Percentiles rank a stretch among this genome's conserved stretches.
phyloP scores from a whole-genome alignment of 2,113 vertebrate species.

The Capricornis sumatraensis region DNA sequence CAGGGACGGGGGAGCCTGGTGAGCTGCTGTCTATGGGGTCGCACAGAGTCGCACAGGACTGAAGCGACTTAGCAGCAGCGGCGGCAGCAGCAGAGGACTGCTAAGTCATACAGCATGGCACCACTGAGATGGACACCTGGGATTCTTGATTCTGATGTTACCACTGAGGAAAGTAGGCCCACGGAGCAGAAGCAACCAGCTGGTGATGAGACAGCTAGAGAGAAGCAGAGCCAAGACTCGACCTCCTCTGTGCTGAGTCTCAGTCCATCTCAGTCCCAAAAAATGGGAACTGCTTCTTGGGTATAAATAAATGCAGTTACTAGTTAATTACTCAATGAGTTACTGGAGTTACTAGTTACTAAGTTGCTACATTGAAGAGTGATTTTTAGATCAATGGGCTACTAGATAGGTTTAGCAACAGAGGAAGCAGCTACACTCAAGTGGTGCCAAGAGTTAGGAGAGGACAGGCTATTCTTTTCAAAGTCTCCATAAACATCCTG shows the following conservation, averaged over 20 bases:
- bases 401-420: background rate
- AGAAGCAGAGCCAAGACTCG: background rate
- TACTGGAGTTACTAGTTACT: background rate
- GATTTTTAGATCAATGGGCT: background rate
- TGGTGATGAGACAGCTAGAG: background rate
- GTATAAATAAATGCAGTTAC: background rate
- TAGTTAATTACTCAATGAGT: background rate
- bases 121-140: background rate
- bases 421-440: background rate
- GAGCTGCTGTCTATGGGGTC: no score
- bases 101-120: background rate
- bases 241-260: background rate
- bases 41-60: fast-evolving
- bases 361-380: background rate
- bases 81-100: background rate
- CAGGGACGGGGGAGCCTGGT: no score
- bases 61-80: no score
- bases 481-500: background rate
- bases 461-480: background rate
- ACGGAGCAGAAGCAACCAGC: background rate
- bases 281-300: background rate
- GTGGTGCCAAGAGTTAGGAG: background rate
- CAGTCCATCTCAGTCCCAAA: background rate
- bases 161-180: background rate
- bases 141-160: background rate